Conservation (phyloP, 2,113 vertebrate genomes). For the Catharus bicknelli region DNA sequence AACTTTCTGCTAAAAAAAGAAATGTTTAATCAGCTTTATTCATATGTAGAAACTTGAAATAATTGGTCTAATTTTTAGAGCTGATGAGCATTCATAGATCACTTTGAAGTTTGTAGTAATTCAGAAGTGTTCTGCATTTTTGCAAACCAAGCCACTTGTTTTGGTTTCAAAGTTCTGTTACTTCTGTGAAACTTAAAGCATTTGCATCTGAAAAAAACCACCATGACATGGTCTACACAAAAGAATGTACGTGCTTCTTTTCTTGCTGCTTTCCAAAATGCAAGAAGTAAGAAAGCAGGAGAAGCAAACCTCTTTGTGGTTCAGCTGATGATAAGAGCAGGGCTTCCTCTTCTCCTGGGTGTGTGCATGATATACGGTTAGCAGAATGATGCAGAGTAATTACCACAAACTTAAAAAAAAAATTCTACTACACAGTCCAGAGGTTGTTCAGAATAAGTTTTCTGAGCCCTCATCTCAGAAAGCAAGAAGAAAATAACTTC, state of each 20-base stretch:
- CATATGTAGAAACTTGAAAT: conserved; percentile 35
- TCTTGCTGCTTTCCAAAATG: neutral
- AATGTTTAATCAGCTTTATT: conserved; percentile 51
- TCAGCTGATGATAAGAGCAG: neutral
- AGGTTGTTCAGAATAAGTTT: neutral
- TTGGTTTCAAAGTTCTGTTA: neutral
- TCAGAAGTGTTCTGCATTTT: conserved; percentile 23
- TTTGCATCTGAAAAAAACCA: neutral
- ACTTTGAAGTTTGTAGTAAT: conserved; percentile 48
- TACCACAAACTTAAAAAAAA: neutral
- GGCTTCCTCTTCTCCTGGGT: conserved; percentile 14
- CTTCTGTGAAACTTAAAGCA: neutral
- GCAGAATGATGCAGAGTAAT: neutral
- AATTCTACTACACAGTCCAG: neutral
- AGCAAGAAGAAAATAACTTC: neutral
- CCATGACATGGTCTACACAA: neutral
- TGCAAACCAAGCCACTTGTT: conserved; percentile 22
- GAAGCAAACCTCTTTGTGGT: neutral
- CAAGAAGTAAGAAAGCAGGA: neutral
- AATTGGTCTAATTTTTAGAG: conserved; percentile 46
- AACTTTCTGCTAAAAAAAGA: conserved; percentile 46
- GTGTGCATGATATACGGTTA: neutral
- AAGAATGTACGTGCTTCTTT: neutral
- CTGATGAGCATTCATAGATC: neutral
- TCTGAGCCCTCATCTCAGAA: neutral